Conservation (phyloP, 2,113 vertebrate species). For the Zosterops hypoxanthus region DNA sequence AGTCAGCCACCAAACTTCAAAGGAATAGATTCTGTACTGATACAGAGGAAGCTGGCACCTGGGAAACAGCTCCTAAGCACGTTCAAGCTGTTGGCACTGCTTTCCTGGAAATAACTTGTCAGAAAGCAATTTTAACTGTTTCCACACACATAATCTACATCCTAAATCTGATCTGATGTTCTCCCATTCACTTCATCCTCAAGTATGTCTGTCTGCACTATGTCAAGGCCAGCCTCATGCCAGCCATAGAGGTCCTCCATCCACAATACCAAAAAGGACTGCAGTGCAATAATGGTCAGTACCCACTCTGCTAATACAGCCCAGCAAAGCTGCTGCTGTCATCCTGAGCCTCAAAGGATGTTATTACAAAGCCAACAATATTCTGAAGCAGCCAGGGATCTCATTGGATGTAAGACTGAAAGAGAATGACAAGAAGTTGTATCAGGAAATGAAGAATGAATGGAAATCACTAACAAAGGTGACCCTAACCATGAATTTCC, state of each 20-base stretch:
- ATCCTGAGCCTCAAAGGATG: not conserved
- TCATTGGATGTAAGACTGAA: not conserved
- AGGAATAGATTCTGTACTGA: not conserved
- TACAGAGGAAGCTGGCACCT: not conserved
- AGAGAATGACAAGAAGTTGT: not conserved
- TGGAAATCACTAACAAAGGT: not conserved
- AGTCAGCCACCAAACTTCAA: not conserved
- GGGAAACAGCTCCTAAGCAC: not conserved
- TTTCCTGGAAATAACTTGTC: not conserved
- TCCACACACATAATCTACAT: not conserved
- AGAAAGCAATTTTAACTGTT: not conserved
- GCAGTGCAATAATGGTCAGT: not conserved
- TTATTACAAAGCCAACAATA: not conserved
- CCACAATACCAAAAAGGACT: not conserved
- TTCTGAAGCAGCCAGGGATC: not conserved
- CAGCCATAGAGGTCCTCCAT: not conserved
- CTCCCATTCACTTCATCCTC: not conserved
- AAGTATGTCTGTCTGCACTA: not conserved
- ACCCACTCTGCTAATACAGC: not conserved
- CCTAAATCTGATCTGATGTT: not conserved
- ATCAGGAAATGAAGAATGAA: not conserved
- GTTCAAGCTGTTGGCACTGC: not conserved
- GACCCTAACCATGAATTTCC: not conserved
- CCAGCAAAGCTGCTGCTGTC: not conserved
- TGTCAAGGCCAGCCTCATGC: not conserved